Conservation (phyloP, 2,113 vertebrate species). For the Vanacampus margaritifer region DNA sequence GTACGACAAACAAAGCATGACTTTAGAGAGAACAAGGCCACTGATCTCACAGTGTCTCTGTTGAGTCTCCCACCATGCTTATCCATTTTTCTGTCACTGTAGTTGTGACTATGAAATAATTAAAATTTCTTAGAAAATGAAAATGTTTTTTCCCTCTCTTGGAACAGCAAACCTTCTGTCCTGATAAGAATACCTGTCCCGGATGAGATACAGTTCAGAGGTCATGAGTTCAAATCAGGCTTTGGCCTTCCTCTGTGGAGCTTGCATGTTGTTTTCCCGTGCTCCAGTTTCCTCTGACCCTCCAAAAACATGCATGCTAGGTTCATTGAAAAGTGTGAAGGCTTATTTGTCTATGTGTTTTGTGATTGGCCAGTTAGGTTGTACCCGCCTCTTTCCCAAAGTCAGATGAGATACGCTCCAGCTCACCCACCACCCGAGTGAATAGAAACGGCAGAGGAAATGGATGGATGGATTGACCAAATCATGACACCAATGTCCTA, state of each 20-base stretch:
- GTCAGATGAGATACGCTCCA: too few relatives aligned
- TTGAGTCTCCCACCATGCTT: conserved; percentile 16
- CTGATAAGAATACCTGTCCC: background rate
- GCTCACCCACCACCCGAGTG: too few relatives aligned
- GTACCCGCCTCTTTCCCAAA: too few relatives aligned
- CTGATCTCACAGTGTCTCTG: conserved; percentile 40
- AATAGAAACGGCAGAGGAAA: too few relatives aligned
- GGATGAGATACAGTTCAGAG: too few relatives aligned
- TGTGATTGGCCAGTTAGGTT: too few relatives aligned
- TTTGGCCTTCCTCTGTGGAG: background rate
- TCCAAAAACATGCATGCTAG: too few relatives aligned
- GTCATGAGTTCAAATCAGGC: background rate
- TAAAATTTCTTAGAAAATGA: background rate
- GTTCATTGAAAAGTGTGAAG: too few relatives aligned
- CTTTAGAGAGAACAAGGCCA: conserved; percentile 35
- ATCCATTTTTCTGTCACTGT: background rate
- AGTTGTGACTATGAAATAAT: background rate
- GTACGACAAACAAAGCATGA: conserved; percentile 45
- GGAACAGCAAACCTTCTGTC: background rate
- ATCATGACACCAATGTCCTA: too few relatives aligned
- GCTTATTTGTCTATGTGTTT: too few relatives aligned
- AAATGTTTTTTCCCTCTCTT: background rate
- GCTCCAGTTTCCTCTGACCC: too few relatives aligned
- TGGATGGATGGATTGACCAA: too few relatives aligned
- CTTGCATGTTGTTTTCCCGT: background rate